Evolutionary conservation across 2,888 invertebrate species (phyloP).

Genomic region (Thumatha senex): DNA sequence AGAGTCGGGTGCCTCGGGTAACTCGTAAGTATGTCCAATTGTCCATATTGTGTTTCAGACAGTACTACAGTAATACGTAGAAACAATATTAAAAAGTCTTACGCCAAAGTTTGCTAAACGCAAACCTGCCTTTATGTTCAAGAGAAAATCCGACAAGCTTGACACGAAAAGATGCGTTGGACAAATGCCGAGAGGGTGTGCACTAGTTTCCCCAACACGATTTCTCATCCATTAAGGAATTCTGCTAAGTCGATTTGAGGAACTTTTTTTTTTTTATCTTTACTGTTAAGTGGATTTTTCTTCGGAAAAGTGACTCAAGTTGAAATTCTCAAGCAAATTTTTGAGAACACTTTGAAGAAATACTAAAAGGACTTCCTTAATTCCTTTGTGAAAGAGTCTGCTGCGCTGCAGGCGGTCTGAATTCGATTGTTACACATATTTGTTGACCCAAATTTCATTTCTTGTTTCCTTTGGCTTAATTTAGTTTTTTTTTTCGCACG

Average conservation of each 20-base stretch:
- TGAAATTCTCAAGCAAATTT: conserved; percentile 27
- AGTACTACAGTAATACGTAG: no score
- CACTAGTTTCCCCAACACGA: conserved; percentile 28
- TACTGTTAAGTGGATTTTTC: conserved; percentile 32
- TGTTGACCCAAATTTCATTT: no score
- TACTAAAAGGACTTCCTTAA: conserved; percentile 11
- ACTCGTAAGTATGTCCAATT: no score
- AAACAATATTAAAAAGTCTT: no score
- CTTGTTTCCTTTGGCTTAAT: no score
- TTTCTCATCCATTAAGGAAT: conserved; percentile 29
- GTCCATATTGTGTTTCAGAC: no score
- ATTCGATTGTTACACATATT: neutral
- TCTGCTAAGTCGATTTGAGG: conserved; percentile 34
- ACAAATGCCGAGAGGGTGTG: conserved; percentile 37
- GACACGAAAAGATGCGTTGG: conserved; percentile 31
- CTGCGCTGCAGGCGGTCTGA: neutral
- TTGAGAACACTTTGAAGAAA: conserved; percentile 23
- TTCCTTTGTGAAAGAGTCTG: conserved; percentile 5
- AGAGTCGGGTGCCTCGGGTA: no score
- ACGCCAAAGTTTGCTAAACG: neutral
- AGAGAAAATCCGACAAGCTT: conserved; percentile 28
- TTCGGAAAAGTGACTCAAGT: conserved; percentile 36
- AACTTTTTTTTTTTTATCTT: conserved; percentile 26
- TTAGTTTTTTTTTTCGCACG: no score
- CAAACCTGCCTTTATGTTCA: neutral